Evolutionary conservation across 1,140 invertebrate genomes (phyloP).

Genomic region (Drosophila quadrilineata): DNA sequence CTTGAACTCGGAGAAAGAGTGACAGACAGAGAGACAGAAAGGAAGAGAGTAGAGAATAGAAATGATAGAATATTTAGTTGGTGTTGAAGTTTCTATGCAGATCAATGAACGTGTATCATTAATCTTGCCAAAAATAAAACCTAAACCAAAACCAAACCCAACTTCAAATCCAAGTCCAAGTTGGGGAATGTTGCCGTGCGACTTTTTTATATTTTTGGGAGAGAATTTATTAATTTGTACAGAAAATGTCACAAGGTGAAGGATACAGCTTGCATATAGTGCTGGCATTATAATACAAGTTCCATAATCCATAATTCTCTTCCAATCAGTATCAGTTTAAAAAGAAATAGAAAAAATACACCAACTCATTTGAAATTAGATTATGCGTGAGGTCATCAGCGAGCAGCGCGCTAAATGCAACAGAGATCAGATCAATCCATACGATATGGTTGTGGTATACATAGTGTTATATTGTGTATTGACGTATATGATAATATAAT

Average conservation of each 20-base stretch:
- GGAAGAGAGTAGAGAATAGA: neutral
- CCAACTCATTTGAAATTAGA: slow-evolving; percentile 17
- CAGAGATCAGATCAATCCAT: slow-evolving; percentile 16
- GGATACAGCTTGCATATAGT: slow-evolving; percentile 14
- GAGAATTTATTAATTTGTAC: no score
- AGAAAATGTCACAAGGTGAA: slow-evolving; percentile 61
- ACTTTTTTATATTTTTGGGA: slow-evolving; percentile 12
- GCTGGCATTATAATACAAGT: neutral
- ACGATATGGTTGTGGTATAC: slow-evolving; percentile 3
- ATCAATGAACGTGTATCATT: slow-evolving; percentile 16
- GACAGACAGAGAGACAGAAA: neutral
- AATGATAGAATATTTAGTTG: neutral
- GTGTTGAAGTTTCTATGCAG: neutral
- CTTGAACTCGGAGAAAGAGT: slow-evolving; percentile 20
- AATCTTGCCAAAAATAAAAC: slow-evolving; percentile 35
- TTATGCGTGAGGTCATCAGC: slow-evolving; percentile 62
- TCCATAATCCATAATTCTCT: slow-evolving; percentile 36
- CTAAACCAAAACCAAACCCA: no score
- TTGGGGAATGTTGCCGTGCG: slow-evolving; percentile 12
- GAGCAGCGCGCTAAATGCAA: slow-evolving; percentile 50
- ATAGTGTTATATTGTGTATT: neutral
- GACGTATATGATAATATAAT: slow-evolving; percentile 32
- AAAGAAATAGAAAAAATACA: no score
- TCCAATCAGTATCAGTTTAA: slow-evolving; percentile 14
- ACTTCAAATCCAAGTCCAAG: neutral